Evolutionary conservation across 1,140 invertebrate species (phyloP).

Genomic region (Brachionus sp.): DNA sequence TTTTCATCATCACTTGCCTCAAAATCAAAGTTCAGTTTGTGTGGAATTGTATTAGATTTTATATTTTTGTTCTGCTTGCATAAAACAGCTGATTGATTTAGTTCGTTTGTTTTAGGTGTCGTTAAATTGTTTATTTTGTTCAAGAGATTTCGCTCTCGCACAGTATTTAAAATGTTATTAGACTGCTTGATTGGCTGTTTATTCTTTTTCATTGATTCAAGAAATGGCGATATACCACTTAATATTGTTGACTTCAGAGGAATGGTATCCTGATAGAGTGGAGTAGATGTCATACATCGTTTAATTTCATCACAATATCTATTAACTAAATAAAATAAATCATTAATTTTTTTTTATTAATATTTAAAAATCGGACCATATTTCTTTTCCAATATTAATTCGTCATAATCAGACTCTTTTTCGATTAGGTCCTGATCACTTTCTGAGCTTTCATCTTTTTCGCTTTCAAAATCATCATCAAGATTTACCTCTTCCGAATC

Average conservation of each 20-base stretch:
- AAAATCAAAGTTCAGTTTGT: slow-evolving; percentile 4
- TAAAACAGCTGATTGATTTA: not conserved
- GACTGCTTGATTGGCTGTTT: not conserved
- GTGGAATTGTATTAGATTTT: not conserved
- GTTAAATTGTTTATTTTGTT: not conserved
- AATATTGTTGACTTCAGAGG: not conserved
- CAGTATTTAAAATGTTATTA: not conserved
- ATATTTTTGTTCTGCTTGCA: not conserved
- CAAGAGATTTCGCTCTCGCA: not conserved
- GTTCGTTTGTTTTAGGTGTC: not conserved
- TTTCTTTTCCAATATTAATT: not conserved
- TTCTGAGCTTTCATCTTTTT: not conserved
- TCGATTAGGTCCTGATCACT: not conserved
- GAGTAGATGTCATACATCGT: not conserved
- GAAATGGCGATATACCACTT: not conserved
- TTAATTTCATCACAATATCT: not conserved
- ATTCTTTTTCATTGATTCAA: not conserved
- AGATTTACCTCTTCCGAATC: not conserved
- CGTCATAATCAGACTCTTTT: not conserved
- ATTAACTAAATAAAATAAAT: not conserved
- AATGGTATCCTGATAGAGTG: not conserved
- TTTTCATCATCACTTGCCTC: not conserved
- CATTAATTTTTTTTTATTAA: not conserved
- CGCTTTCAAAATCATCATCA: not conserved
- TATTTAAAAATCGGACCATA: not conserved